Evolutionary conservation across 2,797 vertebrate species (phyloP), one percentile per base, ranked within the genome.

Genomic region (Danio aesculapii): DNA sequence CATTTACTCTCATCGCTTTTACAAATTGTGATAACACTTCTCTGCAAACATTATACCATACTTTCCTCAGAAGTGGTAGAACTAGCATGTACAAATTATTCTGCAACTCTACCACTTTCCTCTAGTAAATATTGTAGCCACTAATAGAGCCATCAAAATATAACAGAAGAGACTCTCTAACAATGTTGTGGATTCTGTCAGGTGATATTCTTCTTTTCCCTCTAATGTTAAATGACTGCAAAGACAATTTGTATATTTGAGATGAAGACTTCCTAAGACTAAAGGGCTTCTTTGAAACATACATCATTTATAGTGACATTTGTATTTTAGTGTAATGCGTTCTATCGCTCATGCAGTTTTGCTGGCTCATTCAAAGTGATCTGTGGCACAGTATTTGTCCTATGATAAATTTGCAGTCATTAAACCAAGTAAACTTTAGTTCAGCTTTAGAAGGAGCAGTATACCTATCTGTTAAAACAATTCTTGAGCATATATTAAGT

Each of bases 371-470:
- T 80, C 49, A 78, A 76, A 50, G 63, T 79, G 81, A 74, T 85
- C 75, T 83, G 30, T 85, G 77, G 44, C 72, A 87, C 74, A 87
- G 82, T 84, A 81, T 67, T 75, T 69, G 81, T 58, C 52, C 49
- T 67, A 71, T 83, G 84, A 78, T 87, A 77, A 84, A 86, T 88
- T 69, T 81, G 82, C 84, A 84, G 85, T 87, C 86, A 87, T 61
- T 87, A 81, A 50, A 12, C 57, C 59, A 52, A 57, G 44, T 53
- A 59, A 62, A 61, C 13, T 47, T 57, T 14, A 59, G 13, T 58
- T 44, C n/a, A 46, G 17, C 47, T 62, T 19, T 57, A 39, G 13
- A 43, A 30, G 67, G 44, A 75, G 63, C 39, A 13, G 43, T 67
- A 53, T 14, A 17, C 13, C 19, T n/a, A 10, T 67, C n/a, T 21